Conservation (phyloP, 2,113 vertebrate species). For the Apodemus sylvaticus region DNA sequence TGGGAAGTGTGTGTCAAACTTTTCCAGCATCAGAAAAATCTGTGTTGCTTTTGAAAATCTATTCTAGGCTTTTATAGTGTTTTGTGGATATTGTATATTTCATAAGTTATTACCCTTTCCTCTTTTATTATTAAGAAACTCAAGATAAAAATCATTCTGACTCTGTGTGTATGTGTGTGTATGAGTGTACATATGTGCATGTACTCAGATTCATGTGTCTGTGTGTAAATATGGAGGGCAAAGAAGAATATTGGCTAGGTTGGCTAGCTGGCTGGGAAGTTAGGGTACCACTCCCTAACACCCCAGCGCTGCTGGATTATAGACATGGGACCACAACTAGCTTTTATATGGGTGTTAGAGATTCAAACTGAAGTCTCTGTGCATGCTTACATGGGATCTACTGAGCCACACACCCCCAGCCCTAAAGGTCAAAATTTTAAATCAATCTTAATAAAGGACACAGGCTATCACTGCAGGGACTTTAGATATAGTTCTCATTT, state of each 20-base stretch:
- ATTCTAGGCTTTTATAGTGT: constrained; percentile 2
- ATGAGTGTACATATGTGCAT: background rate
- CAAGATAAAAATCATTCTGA: background rate
- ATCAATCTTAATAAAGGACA: background rate
- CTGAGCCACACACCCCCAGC: background rate
- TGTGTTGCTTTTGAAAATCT: background rate
- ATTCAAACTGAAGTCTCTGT: background rate
- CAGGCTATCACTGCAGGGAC: background rate
- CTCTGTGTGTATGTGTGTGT: background rate
- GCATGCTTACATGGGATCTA: background rate
- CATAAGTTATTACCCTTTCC: background rate
- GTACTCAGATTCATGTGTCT: background rate
- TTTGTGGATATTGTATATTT: background rate
- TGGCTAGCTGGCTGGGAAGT: too few relatives aligned
- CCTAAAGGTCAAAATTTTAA: constrained; percentile 3
- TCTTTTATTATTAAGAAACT: constrained; percentile 40
- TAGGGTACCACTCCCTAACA: background rate
- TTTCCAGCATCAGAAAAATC: background rate
- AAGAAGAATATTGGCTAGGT: background rate
- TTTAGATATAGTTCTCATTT: background rate
- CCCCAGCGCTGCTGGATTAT: background rate
- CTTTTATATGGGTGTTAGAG: background rate
- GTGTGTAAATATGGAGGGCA: background rate
- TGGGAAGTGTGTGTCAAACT: background rate
- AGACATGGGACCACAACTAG: background rate